These are phyloP conservation scores for Neodontobutis hainanensis DNA, from an alignment of 2,113 vertebrate species.

Conservation along the genomic window DNA sequence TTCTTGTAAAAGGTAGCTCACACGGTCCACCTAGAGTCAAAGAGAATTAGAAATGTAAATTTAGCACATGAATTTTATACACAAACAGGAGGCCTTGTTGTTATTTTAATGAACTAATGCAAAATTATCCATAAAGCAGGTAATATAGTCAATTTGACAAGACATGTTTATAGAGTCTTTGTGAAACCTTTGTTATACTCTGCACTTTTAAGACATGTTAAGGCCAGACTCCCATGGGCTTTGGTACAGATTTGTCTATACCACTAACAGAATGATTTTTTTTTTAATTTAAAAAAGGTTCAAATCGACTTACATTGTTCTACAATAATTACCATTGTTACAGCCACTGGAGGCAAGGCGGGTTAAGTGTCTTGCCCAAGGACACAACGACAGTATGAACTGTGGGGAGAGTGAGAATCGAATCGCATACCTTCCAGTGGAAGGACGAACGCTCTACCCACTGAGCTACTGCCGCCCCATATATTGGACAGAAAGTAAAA, in stretches of 20 bases:
- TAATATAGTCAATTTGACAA: not conserved
- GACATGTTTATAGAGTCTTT: not conserved
- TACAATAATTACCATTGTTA: too few species aligned
- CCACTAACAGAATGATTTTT: not conserved
- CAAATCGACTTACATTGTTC: too few species aligned
- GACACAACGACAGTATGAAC: too few species aligned
- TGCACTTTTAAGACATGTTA: conserved; percentile 9
- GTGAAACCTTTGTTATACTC: conserved; percentile 2
- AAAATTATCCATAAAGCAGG: not conserved
- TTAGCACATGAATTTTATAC: not conserved
- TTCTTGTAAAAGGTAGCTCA: conserved; percentile 98
- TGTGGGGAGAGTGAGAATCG: too few species aligned
- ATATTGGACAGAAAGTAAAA: not conserved
- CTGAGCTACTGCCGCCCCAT: too few species aligned
- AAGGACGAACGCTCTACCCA: too few species aligned
- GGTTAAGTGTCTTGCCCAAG: too few species aligned
- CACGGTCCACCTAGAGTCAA: conserved; percentile 88
- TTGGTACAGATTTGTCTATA: conserved; percentile 9
- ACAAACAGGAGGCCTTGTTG: not conserved
- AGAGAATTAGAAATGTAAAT: not conserved
- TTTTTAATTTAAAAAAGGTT: conserved; percentile 6
- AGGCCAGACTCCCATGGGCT: conserved; percentile 13
- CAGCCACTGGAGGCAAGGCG: too few species aligned
- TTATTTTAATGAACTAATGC: not conserved
- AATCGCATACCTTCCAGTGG: too few species aligned